A percentile compares a stretch with the other conserved stretches of the same genome.
phyloP scores from a whole-genome alignment of 64 coral and sea anemone species.

The Dendronephthya gigantea region DNA sequence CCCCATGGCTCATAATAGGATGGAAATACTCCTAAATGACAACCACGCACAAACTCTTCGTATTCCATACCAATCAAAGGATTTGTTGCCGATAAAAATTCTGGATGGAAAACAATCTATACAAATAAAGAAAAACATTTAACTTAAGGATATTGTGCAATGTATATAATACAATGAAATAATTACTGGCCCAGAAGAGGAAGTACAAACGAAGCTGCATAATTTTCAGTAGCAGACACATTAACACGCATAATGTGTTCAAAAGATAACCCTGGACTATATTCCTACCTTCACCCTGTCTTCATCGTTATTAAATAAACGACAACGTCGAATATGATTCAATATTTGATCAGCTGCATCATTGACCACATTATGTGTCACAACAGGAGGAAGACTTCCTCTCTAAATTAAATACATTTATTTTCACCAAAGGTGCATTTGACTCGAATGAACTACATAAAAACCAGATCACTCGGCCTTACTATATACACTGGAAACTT shows the following conservation, averaged over 20 bases:
- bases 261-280: background rate
- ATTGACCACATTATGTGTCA: constrained; percentile 83
- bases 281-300: constrained; percentile 79
- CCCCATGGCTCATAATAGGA: constrained; percentile 92
- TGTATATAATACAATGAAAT: too few relatives aligned
- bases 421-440: too few relatives aligned
- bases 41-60: constrained; percentile 82
- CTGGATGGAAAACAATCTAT: constrained; percentile 85
- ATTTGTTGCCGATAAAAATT: constrained; percentile 84
- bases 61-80: constrained; percentile 93
- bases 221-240: too few relatives aligned
- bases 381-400: constrained; percentile 64
- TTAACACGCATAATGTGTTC: too few relatives aligned
- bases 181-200: too few relatives aligned
- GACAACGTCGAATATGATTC: constrained; percentile 62
- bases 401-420: too few relatives aligned
- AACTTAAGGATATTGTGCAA: too few relatives aligned
- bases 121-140: constrained; percentile 16
- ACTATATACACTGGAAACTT: background rate
- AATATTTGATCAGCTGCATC: constrained; percentile 70
- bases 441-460: background rate
- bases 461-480: background rate
- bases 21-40: constrained; percentile 89
- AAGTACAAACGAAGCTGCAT: too few relatives aligned
- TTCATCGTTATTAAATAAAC: constrained; percentile 56